Base-by-base conservation (phyloP, 2,113 vertebrate species). In the Grammomys surdaster region DNA sequence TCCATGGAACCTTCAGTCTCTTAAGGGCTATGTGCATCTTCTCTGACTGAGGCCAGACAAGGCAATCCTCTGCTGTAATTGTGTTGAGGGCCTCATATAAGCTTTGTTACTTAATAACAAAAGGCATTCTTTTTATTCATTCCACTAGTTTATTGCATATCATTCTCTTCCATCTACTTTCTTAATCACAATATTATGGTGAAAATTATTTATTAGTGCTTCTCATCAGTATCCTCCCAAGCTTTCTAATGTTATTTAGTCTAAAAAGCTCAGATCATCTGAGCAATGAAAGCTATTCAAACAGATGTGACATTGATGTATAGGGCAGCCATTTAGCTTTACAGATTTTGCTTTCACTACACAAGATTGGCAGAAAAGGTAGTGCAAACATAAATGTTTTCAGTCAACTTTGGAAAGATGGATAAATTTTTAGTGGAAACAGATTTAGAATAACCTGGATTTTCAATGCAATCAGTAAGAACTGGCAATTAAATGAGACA, bases 81-180 rank as follows among this genome's bases (percentile, higher is more conserved):
- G 51, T 51, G 8, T 51, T 51, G 51, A 10, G 51, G 51, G 51
- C 51, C 51, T 11, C 51, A 51, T 51, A 10, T 51, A 8, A 51
- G 51, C 51, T 51, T 51, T 75, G 75, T 22, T 76, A 58, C 26
- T 36, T 75, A 12, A 22, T 1, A 95, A 43, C 14, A 76, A 65
- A 85, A 93, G 36, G 28, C 9, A 54, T 51, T 76, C 36, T 92
- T 5, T 51, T 69, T 40, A 80, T 63, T 78, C 33, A 54, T 70
- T 65, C 5, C 12, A 89, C 90, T 94, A 46, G 19, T 95, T 95
- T 46, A 26, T 95, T 96, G 43, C 75, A 94, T 93, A 24, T 95
- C 84, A 90, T 20, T 43, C 17, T 90, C 81, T 91, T 95, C 76
- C 76, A 65, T 36, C 19, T 43, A 3, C 8, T 63, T 24, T 14